Evolutionary conservation across 2,888 invertebrate species (phyloP).

Genomic region (Minunthozetes semirufus): DNA sequence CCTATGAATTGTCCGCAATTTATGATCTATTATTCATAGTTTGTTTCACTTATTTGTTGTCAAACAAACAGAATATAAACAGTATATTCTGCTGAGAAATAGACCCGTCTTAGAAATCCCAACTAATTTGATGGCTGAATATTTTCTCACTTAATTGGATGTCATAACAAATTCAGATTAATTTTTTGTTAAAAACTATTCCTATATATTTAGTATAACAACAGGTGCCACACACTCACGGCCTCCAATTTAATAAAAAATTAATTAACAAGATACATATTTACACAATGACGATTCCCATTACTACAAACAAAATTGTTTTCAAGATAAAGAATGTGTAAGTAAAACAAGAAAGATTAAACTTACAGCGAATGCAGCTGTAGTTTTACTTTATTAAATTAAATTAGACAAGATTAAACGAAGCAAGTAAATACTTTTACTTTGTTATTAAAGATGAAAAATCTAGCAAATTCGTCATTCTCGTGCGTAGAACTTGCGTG

Average conservation of each 20-base stretch:
- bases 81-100: not conserved
- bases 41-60: conserved; percentile 7
- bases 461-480: too few species aligned
- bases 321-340: too few species aligned
- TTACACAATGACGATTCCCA: too few species aligned
- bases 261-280: not conserved
- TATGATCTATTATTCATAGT: conserved; percentile 14
- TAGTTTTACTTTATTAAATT: too few species aligned
- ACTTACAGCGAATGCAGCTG: too few species aligned
- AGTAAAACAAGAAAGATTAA: too few species aligned
- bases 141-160: not conserved
- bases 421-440: too few species aligned
- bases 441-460: too few species aligned
- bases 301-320: too few species aligned
- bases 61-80: not conserved
- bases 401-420: too few species aligned
- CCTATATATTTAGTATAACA: not conserved
- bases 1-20: not conserved
- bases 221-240: not conserved
- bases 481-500: too few species aligned
- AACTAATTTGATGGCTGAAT: not conserved
- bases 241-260: not conserved
- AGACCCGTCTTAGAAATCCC: not conserved
- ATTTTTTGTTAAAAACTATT: not conserved
- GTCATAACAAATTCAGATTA: not conserved